Evolutionary conservation across 2,888 invertebrate genomes (phyloP).

Genomic region (Caenorhabditis becei): DNA sequence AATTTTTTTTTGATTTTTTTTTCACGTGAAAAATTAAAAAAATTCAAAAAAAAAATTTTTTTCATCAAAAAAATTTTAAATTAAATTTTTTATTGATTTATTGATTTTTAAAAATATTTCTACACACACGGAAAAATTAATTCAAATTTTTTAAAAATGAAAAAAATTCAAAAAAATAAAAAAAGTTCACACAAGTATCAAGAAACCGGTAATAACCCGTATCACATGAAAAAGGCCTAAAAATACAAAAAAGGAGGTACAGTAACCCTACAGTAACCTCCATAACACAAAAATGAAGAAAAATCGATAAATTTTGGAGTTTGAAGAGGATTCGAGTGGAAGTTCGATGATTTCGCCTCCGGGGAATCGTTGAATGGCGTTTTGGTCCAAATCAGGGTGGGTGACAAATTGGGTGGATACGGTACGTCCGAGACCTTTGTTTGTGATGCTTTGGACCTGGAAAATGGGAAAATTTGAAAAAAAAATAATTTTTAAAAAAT

Average conservation of each 20-base stretch:
- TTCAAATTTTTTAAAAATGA: not conserved
- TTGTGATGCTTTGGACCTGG: constrained; percentile 69
- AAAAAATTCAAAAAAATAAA: constrained; percentile 1
- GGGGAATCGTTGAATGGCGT: constrained; percentile 65
- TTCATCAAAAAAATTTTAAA: too few species aligned
- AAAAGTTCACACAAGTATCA: constrained; percentile 43
- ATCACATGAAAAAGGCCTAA: constrained; percentile 7
- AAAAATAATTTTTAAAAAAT: too few species aligned
- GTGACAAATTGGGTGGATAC: constrained; percentile 65
- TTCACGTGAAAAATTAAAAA: too few species aligned
- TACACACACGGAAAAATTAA: too few species aligned
- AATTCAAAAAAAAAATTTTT: too few species aligned
- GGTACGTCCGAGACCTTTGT: constrained; percentile 63
- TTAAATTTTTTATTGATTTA: too few species aligned
- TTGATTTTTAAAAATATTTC: too few species aligned
- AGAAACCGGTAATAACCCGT: constrained; percentile 19
- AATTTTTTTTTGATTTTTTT: too few species aligned
- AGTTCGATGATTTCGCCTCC: constrained; percentile 71
- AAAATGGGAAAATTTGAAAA: constrained; percentile 30
- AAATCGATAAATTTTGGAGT: not conserved
- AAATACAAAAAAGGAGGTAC: not conserved
- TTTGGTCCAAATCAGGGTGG: constrained; percentile 55
- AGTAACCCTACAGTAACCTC: constrained; percentile 19
- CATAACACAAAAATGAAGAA: not conserved
- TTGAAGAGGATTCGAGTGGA: constrained; percentile 60